phyloP scores from a whole-genome alignment of 1,140 invertebrate genomes.

The Drosophila ficusphila region DNA sequence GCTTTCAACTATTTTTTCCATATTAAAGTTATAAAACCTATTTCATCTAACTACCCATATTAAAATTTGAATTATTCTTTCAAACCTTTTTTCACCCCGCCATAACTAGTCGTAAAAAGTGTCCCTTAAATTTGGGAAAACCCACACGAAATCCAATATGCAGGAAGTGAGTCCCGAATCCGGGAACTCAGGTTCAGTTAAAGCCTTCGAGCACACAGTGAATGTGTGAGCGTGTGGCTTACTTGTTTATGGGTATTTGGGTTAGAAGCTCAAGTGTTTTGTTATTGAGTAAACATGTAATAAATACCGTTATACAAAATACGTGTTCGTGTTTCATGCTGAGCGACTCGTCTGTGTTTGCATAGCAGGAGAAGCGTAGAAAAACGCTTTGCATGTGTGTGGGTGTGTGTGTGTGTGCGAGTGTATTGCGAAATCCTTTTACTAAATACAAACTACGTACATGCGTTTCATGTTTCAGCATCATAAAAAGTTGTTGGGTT shows the following conservation, averaged over 20 bases:
- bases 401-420: slow-evolving; percentile 10
- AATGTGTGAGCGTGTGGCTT: slow-evolving; percentile 42
- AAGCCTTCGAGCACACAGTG: neutral
- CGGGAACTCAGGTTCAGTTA: slow-evolving; percentile 8
- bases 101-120: neutral
- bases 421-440: slow-evolving; percentile 61
- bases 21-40: too few relatives aligned
- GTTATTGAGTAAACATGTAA: slow-evolving; percentile 78
- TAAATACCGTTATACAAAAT: slow-evolving; percentile 74
- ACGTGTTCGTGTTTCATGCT: slow-evolving; percentile 57
- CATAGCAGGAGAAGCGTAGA: slow-evolving; percentile 33
- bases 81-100: neutral
- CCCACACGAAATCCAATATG: slow-evolving; percentile 4
- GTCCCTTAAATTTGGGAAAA: neutral
- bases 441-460: slow-evolving; percentile 70
- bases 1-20: too few relatives aligned
- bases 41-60: neutral
- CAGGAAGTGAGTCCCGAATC: slow-evolving; percentile 19
- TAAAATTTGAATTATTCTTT: neutral
- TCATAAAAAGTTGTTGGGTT: slow-evolving; percentile 53
- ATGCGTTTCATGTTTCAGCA: slow-evolving; percentile 67
- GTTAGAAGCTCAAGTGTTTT: slow-evolving; percentile 76
- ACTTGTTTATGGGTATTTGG: slow-evolving; percentile 75
- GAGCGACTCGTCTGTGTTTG: slow-evolving; percentile 53
- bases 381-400: slow-evolving; percentile 10